These are phyloP conservation scores for Poeciliopsis paucimaculata DNA, from an alignment of 2,797 vertebrate species.

Conservation along the genomic window DNA sequence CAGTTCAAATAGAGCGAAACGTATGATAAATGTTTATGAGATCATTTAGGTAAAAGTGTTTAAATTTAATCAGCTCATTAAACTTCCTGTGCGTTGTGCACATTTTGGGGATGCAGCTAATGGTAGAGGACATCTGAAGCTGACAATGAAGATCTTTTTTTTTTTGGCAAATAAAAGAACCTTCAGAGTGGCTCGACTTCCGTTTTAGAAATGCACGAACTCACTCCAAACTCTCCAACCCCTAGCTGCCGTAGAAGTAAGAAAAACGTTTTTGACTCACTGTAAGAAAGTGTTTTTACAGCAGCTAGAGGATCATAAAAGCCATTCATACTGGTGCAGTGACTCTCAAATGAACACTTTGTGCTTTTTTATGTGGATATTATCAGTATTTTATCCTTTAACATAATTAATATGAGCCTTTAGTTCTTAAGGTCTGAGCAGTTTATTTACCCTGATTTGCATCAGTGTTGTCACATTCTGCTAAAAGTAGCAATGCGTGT, in stretches of 20 bases:
- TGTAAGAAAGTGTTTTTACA: slow-evolving; percentile 44
- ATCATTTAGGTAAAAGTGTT: slow-evolving; percentile 15
- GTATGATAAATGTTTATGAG: slow-evolving; percentile 8
- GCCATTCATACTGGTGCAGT: slow-evolving; percentile 57
- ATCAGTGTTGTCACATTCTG: background rate
- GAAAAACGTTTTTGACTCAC: background rate
- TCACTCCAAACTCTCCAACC: slow-evolving; percentile 19
- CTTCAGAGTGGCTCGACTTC: slow-evolving; percentile 34
- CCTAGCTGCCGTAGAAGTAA: slow-evolving; percentile 36
- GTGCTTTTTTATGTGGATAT: background rate
- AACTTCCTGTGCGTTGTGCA: slow-evolving; percentile 37
- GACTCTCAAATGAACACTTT: slow-evolving; percentile 20
- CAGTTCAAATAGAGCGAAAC: slow-evolving; percentile 9
- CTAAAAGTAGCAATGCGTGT: background rate
- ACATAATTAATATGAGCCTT: background rate
- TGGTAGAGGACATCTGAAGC: slow-evolving; percentile 24
- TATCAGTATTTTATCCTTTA: background rate
- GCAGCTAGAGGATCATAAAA: slow-evolving; percentile 59
- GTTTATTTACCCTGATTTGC: background rate
- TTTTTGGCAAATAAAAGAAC: slow-evolving; percentile 10
- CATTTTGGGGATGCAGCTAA: slow-evolving; percentile 24
- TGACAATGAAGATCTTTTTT: slow-evolving; percentile 1
- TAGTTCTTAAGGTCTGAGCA: background rate
- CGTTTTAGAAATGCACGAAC: slow-evolving; percentile 26
- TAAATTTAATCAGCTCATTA: slow-evolving; percentile 2